Evolutionary conservation across 1,140 invertebrate species (phyloP).

Genomic region (Drosophila varians): DNA sequence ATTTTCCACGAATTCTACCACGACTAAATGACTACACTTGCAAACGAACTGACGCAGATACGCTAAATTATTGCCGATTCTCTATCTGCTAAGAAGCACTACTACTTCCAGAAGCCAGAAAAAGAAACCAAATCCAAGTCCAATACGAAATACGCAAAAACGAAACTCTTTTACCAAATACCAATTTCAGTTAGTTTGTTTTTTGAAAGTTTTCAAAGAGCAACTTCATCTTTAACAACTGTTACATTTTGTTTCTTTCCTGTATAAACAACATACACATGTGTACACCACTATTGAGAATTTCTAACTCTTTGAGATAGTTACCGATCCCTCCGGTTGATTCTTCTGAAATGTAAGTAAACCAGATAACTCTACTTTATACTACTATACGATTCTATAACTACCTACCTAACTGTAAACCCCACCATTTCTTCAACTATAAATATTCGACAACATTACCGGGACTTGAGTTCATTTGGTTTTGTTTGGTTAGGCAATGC

Average conservation of each 20-base stretch:
- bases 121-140: conserved; percentile 4
- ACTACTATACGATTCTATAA: too few species aligned
- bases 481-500: conserved; percentile 23
- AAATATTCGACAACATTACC: conserved; percentile 15
- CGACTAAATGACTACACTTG: conserved; percentile 26
- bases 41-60: conserved; percentile 61
- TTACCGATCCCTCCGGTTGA: conserved; percentile 70
- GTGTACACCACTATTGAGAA: conserved; percentile 73
- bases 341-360: conserved; percentile 79
- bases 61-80: conserved; percentile 60
- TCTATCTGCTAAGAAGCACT: conserved; percentile 42
- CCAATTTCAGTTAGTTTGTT: conserved; percentile 49
- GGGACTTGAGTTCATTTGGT: conserved; percentile 38
- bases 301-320: conserved; percentile 74
- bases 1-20: conserved; percentile 24
- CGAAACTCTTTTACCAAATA: neutral
- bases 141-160: neutral
- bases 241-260: conserved; percentile 74
- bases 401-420: conserved; percentile 27
- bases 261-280: conserved; percentile 65
- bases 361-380: conserved; percentile 29
- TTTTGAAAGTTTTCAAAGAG: conserved; percentile 54
- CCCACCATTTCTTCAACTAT: conserved; percentile 12
- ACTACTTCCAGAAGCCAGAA: conserved; percentile 10
- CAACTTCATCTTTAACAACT: conserved; percentile 70